These are phyloP conservation scores for Scophthalmus maximus DNA, from an alignment of 2,113 vertebrate species.

Conservation along the genomic window DNA sequence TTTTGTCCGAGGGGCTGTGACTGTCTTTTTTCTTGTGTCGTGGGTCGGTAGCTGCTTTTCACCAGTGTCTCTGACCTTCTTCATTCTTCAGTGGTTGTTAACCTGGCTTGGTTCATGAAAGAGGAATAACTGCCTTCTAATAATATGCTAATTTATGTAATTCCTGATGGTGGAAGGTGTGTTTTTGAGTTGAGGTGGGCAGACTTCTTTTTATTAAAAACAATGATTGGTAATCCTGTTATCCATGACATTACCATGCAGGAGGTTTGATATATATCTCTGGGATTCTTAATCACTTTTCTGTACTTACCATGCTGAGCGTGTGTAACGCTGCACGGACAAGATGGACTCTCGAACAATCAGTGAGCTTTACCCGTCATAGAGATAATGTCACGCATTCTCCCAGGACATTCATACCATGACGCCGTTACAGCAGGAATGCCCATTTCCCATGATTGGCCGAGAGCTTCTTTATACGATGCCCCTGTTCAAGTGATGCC, in stretches of 20 bases:
- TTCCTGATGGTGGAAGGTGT: constrained; percentile 1
- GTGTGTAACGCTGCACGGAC: neutral
- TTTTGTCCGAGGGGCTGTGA: constrained; percentile 51
- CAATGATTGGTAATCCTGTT: constrained; percentile 12
- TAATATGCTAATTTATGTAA: neutral
- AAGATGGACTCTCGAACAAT: too few relatives aligned
- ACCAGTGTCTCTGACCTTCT: too few relatives aligned
- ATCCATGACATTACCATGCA: constrained; percentile 12
- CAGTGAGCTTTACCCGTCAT: constrained; percentile 44
- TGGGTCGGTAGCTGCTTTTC: constrained; percentile 15
- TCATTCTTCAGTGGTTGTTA: constrained; percentile 75
- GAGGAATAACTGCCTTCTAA: constrained; percentile 7
- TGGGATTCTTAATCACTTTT: neutral
- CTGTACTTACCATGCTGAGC: neutral
- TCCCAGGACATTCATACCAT: constrained; percentile 44
- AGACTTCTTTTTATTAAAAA: neutral
- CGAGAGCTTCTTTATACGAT: constrained; percentile 38
- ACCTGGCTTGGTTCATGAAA: neutral
- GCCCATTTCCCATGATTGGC: constrained; percentile 45
- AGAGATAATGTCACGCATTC: constrained; percentile 49
- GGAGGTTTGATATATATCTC: constrained; percentile 26
- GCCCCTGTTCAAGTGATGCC: constrained; percentile 60
- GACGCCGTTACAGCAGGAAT: constrained; percentile 44
- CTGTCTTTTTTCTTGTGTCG: too few relatives aligned
- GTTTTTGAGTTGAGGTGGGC: neutral